Percentiles rank a stretch among this genome's conserved stretches.
Conservation (phyloP, 23 tunicate genomes). For the Phallusia fumigata region DNA sequence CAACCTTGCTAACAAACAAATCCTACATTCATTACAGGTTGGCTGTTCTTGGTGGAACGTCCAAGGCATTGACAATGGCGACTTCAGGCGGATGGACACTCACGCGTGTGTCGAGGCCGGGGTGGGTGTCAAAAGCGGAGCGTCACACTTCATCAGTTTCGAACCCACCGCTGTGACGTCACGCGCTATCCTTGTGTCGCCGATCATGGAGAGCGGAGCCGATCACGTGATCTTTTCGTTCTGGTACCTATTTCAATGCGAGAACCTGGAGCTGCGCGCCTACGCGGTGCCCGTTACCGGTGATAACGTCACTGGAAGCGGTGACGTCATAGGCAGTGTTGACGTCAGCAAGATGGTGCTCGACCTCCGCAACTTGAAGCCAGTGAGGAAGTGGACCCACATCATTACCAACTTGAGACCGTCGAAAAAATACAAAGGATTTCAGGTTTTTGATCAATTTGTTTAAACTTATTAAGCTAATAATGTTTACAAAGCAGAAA, state of each 20-base stretch:
- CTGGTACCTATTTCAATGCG: constrained; percentile 23
- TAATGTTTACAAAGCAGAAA: too few relatives aligned
- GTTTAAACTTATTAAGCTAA: too few relatives aligned
- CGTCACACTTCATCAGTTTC: constrained; percentile 18
- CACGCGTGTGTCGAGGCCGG: constrained; percentile 26
- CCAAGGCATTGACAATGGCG: constrained; percentile 13
- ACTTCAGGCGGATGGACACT: constrained; percentile 1
- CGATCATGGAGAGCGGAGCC: constrained; percentile 22
- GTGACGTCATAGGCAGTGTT: background rate
- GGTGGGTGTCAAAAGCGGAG: constrained; percentile 12
- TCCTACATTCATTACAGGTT: background rate
- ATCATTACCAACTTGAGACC: background rate
- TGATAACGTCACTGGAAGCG: background rate
- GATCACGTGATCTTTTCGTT: constrained; percentile 26
- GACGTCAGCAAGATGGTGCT: background rate
- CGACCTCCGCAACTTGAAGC: background rate
- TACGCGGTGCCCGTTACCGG: background rate
- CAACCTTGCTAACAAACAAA: too few relatives aligned
- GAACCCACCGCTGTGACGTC: background rate
- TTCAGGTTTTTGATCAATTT: background rate
- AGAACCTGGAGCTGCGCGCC: background rate
- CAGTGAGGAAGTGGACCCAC: background rate
- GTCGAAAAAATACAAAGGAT: background rate
- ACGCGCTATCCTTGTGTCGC: constrained; percentile 21
- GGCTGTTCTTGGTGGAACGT: constrained; percentile 33